These are phyloP conservation scores for Osmoderma eremita DNA, from an alignment of 2,888 invertebrate genomes.

Conservation along the genomic window DNA sequence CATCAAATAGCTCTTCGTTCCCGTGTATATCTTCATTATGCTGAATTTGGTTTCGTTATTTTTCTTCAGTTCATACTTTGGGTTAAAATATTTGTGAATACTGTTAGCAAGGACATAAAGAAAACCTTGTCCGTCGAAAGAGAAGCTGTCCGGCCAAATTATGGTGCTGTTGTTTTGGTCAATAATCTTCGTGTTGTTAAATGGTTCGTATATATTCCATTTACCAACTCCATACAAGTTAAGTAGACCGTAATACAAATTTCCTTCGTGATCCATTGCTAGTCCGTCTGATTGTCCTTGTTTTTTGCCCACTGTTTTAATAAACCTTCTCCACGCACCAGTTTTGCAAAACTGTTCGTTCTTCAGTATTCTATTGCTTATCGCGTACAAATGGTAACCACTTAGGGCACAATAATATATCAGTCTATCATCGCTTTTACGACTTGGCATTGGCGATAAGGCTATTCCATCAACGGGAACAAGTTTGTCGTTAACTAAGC, in stretches of 20 bases:
- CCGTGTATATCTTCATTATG: constrained; percentile 69
- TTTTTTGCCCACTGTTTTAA: constrained; percentile 70
- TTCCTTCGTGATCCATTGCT: constrained; percentile 74
- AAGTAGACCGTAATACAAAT: constrained; percentile 74
- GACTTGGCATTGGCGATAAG: constrained; percentile 70
- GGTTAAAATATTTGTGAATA: constrained; percentile 71
- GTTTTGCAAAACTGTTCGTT: constrained; percentile 64
- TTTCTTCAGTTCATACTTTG: constrained; percentile 58
- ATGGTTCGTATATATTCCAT: constrained; percentile 71
- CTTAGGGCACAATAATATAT: constrained; percentile 56
- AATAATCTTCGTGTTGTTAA: constrained; percentile 69
- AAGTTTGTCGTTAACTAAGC: constrained; percentile 66
- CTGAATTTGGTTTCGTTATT: constrained; percentile 69
- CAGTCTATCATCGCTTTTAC: constrained; percentile 46
- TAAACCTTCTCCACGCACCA: constrained; percentile 56
- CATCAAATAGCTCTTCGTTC: constrained; percentile 72
- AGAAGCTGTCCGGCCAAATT: constrained; percentile 76
- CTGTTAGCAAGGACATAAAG: constrained; percentile 63
- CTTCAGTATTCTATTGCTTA: constrained; percentile 70
- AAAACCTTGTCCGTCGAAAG: constrained; percentile 71
- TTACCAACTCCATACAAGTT: constrained; percentile 74
- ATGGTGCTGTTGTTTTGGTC: constrained; percentile 73
- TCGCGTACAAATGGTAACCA: constrained; percentile 66
- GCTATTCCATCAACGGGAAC: constrained; percentile 77
- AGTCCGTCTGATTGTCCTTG: constrained; percentile 76